Evolutionary conservation across 1,140 invertebrate species (phyloP), one percentile per base, ranked within the genome.

Genomic region (Aphelenchoides fujianensis): DNA sequence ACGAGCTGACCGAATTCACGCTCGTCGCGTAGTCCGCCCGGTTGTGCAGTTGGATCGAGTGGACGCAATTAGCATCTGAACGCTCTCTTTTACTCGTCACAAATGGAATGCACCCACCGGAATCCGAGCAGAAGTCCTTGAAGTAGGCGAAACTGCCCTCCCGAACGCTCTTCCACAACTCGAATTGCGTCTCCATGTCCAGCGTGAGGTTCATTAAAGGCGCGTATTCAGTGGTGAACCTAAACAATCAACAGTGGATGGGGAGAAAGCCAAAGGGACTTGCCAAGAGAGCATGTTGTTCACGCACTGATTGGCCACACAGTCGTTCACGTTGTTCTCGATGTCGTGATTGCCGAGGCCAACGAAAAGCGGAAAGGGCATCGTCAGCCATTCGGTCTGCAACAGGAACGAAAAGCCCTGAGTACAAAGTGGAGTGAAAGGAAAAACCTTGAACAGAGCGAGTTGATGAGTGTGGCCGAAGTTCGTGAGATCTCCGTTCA

Each of bases 281-380:
- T 54, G 83, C 79, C 79, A 81, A 28, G 68, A 70, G 19, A 81
- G 72, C 80, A 81, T 81, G 27, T 70, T 72, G 53, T 80, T 71
- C n/a, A 76, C 79, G 70, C 79, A 81, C 31, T 78, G 71, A 36
- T 81, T 81, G 3, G 76, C 63, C 31, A 75, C 69, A 74, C 79
- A 81, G 53, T 81, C 79, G 68, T 81, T 69, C 9, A 81, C 76
- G 61, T 81, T 81, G 36, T 81, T 81, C 53, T 82, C 69, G 67
- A 82, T 82, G 41, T 81, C 79, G 59, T 81, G 79, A 57, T 81
- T 81, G 27, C 79, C 79, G 9, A 81, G 59, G 23, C 79, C 79
- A 19, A 70, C 66, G 12, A 72, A 63, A 23, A 81, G 70, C 16
- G 74, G 77, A 19, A 82, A 63, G 5, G 79, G 79, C n/a, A 81